phyloP scores from a whole-genome alignment of 2,797 vertebrate genomes.

The Neoniphon sammara region DNA sequence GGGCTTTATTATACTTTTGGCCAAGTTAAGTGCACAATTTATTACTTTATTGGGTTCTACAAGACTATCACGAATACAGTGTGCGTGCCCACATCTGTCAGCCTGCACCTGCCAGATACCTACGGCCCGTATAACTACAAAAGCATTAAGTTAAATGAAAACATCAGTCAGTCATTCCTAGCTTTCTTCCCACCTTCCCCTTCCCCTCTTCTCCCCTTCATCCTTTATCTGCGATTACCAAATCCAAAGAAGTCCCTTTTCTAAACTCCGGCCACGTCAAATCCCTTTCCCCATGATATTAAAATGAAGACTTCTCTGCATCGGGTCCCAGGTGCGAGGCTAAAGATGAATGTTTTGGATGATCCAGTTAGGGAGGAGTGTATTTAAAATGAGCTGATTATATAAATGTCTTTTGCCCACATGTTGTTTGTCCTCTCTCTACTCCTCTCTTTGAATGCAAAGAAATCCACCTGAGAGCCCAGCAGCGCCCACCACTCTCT shows the following conservation, averaged over 20 bases:
- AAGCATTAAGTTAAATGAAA: conserved; percentile 56
- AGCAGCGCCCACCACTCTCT: conserved; percentile 51
- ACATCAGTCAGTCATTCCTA: conserved; percentile 12
- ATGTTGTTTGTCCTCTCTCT: conserved; percentile 47
- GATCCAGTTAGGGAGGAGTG: conserved; percentile 10
- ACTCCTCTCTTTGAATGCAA: conserved; percentile 52
- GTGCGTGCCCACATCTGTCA: conserved; percentile 15
- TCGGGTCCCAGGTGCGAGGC: background rate
- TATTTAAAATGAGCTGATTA: conserved; percentile 57
- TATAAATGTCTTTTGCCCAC: conserved; percentile 40
- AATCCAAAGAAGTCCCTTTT: conserved; percentile 50
- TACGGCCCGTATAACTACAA: conserved; percentile 36
- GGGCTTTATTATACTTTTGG: no score
- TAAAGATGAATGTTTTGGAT: conserved; percentile 33
- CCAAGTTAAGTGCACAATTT: no score
- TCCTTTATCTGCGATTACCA: conserved; percentile 58
- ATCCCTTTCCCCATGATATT: conserved; percentile 20
- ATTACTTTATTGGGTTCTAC: no score
- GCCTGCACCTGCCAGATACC: conserved; percentile 59
- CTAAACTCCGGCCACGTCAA: conserved; percentile 37
- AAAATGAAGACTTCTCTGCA: background rate
- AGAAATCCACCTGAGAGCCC: conserved; percentile 56
- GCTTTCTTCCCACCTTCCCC: conserved; percentile 23
- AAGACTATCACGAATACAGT: no score
- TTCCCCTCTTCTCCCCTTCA: conserved; percentile 38